phyloP scores from a whole-genome alignment of 2,888 invertebrate species.

The Masnerella sp. region DNA sequence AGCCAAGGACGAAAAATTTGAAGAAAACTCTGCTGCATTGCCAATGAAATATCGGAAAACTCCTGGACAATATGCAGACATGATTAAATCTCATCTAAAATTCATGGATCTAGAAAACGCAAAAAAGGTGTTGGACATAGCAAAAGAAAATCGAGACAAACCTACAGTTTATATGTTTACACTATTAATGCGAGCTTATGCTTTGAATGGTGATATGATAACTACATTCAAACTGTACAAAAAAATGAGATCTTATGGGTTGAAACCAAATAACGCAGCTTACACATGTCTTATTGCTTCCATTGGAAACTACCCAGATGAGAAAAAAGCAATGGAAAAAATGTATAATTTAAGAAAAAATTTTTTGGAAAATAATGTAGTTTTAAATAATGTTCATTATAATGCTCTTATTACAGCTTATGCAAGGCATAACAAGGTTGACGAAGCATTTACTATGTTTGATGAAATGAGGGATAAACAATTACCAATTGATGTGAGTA shows the following conservation, averaged over 20 bases:
- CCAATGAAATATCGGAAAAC: slow-evolving; percentile 77
- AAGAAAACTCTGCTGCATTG: slow-evolving; percentile 61
- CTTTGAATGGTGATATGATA: slow-evolving; percentile 89
- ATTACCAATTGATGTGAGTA: slow-evolving; percentile 82
- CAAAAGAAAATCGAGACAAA: slow-evolving; percentile 86
- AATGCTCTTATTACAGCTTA: slow-evolving; percentile 95
- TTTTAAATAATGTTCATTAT: slow-evolving; percentile 87
- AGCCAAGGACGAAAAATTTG: slow-evolving; percentile 66
- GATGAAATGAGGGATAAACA: slow-evolving; percentile 89
- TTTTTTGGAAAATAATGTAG: slow-evolving; percentile 84
- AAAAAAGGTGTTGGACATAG: slow-evolving; percentile 88
- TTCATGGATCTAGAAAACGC: slow-evolving; percentile 86
- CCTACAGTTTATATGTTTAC: slow-evolving; percentile 90
- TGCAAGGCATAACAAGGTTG: slow-evolving; percentile 88
- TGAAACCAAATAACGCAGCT: slow-evolving; percentile 84
- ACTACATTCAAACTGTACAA: slow-evolving; percentile 91
- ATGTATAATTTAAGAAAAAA: slow-evolving; percentile 83
- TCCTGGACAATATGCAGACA: slow-evolving; percentile 83
- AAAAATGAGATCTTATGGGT: slow-evolving; percentile 87
- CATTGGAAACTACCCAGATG: slow-evolving; percentile 88
- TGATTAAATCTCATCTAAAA: slow-evolving; percentile 84
- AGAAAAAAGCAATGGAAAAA: slow-evolving; percentile 83
- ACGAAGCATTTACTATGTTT: slow-evolving; percentile 87
- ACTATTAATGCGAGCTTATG: slow-evolving; percentile 90
- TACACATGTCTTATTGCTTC: slow-evolving; percentile 94